Base-by-base conservation (phyloP, 2,888 invertebrate species). In the Nomada fabriciana region DNA sequence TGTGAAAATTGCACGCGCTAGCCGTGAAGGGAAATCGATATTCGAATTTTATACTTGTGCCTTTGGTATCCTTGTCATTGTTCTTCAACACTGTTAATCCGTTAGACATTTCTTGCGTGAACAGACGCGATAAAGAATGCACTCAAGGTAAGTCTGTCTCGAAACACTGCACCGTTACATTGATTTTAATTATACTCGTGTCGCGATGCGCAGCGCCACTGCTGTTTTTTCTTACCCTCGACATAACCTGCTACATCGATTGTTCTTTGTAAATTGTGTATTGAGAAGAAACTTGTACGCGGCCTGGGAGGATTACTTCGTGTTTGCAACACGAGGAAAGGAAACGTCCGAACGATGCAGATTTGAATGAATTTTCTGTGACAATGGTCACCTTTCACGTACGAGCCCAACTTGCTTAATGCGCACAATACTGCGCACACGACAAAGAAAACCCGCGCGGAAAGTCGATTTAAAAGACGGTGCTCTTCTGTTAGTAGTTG, bases 131-230 rank as follows among this genome's bases (percentile, higher is more conserved):
- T 11, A n/a, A 60, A 50, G 75, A 76, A 75, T 29, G 25, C 47
- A 60, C 50, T 52, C 15, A 11, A 59, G 52, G 42, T 72, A 43
- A 43, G 20, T 18, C 20, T 50, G 78, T 73, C 73, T 36, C 61
- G 65, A 76, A 80, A 83, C 69, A 78, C 82, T 63, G 88, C 89
- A 87, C 89, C 85, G 87, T 87, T 88, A 90, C 91, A 91, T 91
- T 90, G 91, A 92, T 91, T 91, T 91, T 90, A 89, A 91, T 90
- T 90, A 89, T 88, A 86, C 88, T 87, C 80, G 79, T 80, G 68
- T 76, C 64, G 74, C 83, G 85, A 80, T 80, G 80, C 77, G 87
- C 87, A 89, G 90, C 90, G 90, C 90, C 90, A 90, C 89, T 83
- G 72, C 77, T 63, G 82, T 74, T 80, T 76, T 79, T 77, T 61